phyloP scores from a whole-genome alignment of 1,140 invertebrate genomes.

The Thalassaphorura encarpata region DNA sequence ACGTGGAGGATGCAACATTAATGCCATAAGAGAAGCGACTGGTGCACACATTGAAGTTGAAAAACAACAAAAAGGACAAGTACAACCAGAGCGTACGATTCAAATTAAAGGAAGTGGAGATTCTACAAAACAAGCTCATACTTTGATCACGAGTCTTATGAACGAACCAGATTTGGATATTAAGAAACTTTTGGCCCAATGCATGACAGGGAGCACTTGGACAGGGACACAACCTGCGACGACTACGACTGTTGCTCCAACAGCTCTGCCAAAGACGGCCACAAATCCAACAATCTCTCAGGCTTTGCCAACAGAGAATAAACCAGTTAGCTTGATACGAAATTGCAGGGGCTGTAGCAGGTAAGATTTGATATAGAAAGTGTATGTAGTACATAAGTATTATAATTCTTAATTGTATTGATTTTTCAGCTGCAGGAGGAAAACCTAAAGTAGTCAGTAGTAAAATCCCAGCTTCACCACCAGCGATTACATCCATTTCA shows the following conservation, averaged over 20 bases:
- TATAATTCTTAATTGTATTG: background rate
- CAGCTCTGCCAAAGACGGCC: background rate
- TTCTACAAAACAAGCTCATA: conserved; percentile 78
- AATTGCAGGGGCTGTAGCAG: too few relatives aligned
- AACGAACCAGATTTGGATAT: conserved; percentile 90
- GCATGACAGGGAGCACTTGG: conserved; percentile 39
- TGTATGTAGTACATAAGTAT: too few relatives aligned
- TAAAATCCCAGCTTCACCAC: conserved; percentile 36
- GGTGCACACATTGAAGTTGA: conserved; percentile 97
- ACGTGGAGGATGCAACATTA: conserved; percentile 90
- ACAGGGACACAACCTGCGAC: conserved; percentile 34
- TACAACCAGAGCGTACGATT: conserved; percentile 80
- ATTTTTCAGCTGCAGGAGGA: background rate
- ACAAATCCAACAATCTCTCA: background rate
- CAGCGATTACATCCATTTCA: conserved; percentile 45
- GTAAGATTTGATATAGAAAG: too few relatives aligned
- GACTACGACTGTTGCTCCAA: conserved; percentile 33
- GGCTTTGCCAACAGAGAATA: too few relatives aligned
- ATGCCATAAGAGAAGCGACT: conserved; percentile 85
- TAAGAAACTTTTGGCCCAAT: conserved; percentile 62
- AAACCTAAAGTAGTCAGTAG: conserved; percentile 6
- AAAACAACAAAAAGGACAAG: conserved; percentile 76
- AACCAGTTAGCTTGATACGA: too few relatives aligned
- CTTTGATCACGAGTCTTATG: conserved; percentile 72
- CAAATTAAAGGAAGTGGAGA: conserved; percentile 90